Evolutionary conservation across 2,888 invertebrate species (phyloP).

Genomic region (Parnassius apollo): DNA sequence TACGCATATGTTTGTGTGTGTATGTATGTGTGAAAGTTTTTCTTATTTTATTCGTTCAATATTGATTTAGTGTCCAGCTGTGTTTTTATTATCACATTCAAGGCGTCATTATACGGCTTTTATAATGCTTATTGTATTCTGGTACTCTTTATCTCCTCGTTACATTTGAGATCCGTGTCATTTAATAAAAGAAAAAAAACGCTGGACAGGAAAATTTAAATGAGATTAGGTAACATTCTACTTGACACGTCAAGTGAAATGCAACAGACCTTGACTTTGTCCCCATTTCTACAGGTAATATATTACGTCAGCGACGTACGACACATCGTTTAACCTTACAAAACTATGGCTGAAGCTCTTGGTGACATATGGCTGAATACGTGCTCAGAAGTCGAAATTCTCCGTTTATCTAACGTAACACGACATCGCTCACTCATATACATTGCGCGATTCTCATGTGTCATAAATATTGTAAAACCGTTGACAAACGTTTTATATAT

Average conservation of each 20-base stretch:
- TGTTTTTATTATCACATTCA: conserved; percentile 36
- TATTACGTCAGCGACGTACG: conserved; percentile 52
- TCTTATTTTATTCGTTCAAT: conserved; percentile 35
- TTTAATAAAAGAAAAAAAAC: neutral
- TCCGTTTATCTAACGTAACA: conserved; percentile 25
- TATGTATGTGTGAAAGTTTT: conserved; percentile 34
- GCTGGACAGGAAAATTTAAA: neutral
- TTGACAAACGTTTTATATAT: conserved; percentile 17
- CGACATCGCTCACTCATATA: conserved; percentile 25
- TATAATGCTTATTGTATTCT: conserved; percentile 31
- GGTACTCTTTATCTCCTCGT: neutral
- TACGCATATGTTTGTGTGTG: conserved; percentile 31
- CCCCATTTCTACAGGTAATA: conserved; percentile 46
- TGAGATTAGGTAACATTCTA: conserved; percentile 17
- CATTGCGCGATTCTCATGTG: conserved; percentile 15
- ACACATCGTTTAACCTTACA: conserved; percentile 57
- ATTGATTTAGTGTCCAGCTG: conserved; percentile 39
- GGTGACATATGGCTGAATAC: conserved; percentile 43
- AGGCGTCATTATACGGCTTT: conserved; percentile 32
- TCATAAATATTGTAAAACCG: conserved; percentile 13
- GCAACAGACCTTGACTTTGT: conserved; percentile 64
- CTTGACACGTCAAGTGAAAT: conserved; percentile 46
- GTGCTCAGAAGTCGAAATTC: conserved; percentile 48
- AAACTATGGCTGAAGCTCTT: conserved; percentile 44
- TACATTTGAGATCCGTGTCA: neutral